A percentile compares a stretch with the other conserved stretches of the same genome.
phyloP scores from a whole-genome alignment of 1,140 invertebrate species.

The Tetramorium alpestre region DNA sequence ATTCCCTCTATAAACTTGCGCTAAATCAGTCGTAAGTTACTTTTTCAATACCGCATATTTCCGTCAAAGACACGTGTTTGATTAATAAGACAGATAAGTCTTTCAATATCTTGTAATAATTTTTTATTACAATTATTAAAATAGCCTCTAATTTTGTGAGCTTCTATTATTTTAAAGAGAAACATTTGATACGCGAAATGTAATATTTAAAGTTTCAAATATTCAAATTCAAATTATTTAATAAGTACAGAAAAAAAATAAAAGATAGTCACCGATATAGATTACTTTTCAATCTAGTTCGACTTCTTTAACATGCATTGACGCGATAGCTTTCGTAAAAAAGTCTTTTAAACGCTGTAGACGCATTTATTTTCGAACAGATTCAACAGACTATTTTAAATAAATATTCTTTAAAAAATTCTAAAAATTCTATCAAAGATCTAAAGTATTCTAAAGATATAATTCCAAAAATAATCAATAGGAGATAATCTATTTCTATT shows the following conservation, averaged over 20 bases:
- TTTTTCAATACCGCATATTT: not conserved
- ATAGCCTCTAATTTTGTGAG: not conserved
- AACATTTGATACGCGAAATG: not conserved
- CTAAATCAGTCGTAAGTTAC: not conserved
- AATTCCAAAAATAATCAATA: not conserved
- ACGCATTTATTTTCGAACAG: not conserved
- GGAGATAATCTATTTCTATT: not conserved
- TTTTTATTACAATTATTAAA: not conserved
- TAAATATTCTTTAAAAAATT: not conserved
- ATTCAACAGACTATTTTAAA: not conserved
- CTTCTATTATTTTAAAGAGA: not conserved
- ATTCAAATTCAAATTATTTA: not conserved
- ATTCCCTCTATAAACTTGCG: not conserved
- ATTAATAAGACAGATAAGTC: not conserved
- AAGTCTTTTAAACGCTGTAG: not conserved
- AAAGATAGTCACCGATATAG: not conserved
- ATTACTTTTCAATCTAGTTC: not conserved
- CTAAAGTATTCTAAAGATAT: not conserved
- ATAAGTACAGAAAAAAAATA: not conserved
- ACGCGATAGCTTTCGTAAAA: not conserved
- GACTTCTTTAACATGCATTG: not conserved
- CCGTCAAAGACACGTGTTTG: not conserved
- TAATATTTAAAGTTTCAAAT: not conserved
- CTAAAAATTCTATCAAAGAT: not conserved
- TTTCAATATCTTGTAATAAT: not conserved